Conservation (phyloP, 2,797 vertebrate genomes). For the Acropternis orthonyx region DNA sequence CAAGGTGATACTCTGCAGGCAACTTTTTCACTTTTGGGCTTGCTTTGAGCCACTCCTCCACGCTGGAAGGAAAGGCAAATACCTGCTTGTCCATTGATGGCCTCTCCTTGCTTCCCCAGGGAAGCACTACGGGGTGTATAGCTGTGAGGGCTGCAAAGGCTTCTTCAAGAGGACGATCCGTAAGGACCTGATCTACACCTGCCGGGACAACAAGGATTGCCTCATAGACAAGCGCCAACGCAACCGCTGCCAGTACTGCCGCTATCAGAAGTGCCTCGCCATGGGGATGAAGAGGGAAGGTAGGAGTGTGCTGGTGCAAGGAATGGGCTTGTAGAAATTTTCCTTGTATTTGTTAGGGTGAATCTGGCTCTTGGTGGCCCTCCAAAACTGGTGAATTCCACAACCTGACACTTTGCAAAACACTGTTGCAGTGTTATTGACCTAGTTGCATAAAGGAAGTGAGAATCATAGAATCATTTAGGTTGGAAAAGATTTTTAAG, state of each 20-base stretch:
- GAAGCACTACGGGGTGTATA: constrained; percentile 93
- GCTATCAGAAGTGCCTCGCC: constrained; percentile 91
- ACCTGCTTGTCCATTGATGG: not conserved
- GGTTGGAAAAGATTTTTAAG: not conserved
- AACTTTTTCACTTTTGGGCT: not conserved
- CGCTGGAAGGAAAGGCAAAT: accelerated
- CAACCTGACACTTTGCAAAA: not conserved
- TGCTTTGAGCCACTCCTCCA: not conserved
- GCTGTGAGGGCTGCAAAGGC: constrained; percentile 95
- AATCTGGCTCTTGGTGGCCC: not conserved
- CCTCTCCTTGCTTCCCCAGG: constrained; percentile 73
- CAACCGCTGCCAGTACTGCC: constrained; percentile 95
- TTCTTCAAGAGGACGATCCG: constrained; percentile 95
- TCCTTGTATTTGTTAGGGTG: not conserved
- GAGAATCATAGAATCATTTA: not conserved
- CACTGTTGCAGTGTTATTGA: not conserved
- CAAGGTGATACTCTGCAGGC: not conserved
- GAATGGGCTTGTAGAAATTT: not conserved
- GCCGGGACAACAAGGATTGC: constrained; percentile 92
- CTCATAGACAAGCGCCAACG: constrained; percentile 95
- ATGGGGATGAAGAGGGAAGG: constrained; percentile 98
- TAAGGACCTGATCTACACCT: constrained; percentile 93
- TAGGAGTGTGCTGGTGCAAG: constrained; percentile 16
- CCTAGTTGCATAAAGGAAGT: accelerated
- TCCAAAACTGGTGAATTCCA: not conserved